Evolutionary conservation across 1,140 invertebrate genomes (phyloP), one percentile per base, ranked within the genome.

Genomic region (Drosophila parvula): DNA sequence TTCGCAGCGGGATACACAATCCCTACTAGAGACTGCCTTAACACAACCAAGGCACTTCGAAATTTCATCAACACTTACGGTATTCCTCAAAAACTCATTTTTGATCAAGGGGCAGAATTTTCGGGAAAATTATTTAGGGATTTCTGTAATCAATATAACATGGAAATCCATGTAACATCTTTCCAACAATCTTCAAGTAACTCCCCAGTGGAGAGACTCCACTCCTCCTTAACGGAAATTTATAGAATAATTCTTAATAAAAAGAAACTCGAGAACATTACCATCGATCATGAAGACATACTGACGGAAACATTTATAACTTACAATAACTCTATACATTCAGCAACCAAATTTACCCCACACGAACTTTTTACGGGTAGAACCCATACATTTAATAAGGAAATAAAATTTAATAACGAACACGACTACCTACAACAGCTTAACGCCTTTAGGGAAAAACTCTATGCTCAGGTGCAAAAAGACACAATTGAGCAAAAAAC

Each of bases 1-100:
- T n/a, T n/a, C n/a, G n/a, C n/a, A n/a, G n/a, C n/a, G n/a, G n/a
- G n/a, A n/a, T n/a, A n/a, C n/a, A n/a, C n/a, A n/a, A n/a, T n/a
- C n/a, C n/a, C n/a, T n/a, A n/a, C n/a, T n/a, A n/a, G n/a, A n/a
- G n/a, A n/a, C n/a, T n/a, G n/a, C n/a, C n/a, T n/a, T n/a, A n/a
- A n/a, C n/a, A n/a, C n/a, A n/a, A n/a, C n/a, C n/a, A n/a, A n/a
- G n/a, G n/a, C n/a, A n/a, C n/a, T n/a, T n/a, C n/a, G n/a, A n/a
- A n/a, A n/a, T n/a, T n/a, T n/a, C n/a, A n/a, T n/a, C n/a, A n/a
- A n/a, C n/a, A n/a, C n/a, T n/a, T 32, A 32, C 14, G 14, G 40
- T 6, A n/a, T 41, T 41, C 28, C 40, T 12, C n/a, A 58, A 30
- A 44, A 58, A 16, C 4, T 57, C 5, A 28, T 57, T 22, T 57